Percentiles rank a stretch among this genome's conserved stretches.
These are phyloP conservation scores for Pterocles gutturalis DNA, from an alignment of 2,113 vertebrate species.

Conservation along the genomic window DNA sequence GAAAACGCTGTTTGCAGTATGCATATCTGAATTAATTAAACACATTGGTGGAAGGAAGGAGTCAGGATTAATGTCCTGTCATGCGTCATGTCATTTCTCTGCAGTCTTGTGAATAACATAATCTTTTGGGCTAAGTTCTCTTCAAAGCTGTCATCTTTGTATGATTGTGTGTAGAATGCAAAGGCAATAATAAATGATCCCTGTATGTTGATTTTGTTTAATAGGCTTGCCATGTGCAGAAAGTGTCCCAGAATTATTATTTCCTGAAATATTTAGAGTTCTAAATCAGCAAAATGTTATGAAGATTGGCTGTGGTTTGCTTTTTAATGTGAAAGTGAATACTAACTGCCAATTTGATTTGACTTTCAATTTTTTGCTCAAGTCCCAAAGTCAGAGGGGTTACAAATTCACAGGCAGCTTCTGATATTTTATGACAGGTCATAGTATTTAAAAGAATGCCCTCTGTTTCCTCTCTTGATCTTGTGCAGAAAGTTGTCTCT, in stretches of 20 bases:
- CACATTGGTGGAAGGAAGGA: background rate
- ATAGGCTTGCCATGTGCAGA: background rate
- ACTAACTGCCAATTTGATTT: background rate
- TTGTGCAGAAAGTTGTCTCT: background rate
- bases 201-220: slow-evolving; percentile 3
- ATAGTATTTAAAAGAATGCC: background rate
- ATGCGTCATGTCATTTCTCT: background rate
- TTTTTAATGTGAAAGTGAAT: background rate
- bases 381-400: background rate
- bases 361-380: background rate
- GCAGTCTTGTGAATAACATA: background rate
- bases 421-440: background rate
- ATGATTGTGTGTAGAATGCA: background rate
- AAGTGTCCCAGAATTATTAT: background rate
- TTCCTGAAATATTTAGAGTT: background rate
- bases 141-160: background rate
- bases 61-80: background rate
- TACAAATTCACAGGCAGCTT: background rate
- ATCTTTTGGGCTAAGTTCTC: background rate
- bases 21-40: background rate
- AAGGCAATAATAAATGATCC: background rate
- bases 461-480: background rate
- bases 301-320: background rate
- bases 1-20: background rate
- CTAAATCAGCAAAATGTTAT: background rate